Evolutionary conservation across 2,888 invertebrate species (phyloP), one percentile per base, ranked within the genome.

Genomic region (Drosophila neutralis): DNA sequence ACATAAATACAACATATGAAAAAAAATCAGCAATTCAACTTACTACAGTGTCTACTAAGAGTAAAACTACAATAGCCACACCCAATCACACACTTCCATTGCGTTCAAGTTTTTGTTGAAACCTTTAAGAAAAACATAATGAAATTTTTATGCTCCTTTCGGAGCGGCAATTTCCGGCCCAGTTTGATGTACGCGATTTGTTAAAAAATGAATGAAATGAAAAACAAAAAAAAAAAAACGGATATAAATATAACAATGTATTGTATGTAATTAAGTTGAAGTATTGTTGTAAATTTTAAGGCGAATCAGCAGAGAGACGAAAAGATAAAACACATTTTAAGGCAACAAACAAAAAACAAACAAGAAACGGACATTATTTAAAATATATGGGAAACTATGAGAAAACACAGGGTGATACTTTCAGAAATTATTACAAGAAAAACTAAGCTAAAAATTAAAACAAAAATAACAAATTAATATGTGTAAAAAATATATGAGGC

Each of bases 361-460:
- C 51, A 57, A 67, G 53, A 48, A 63, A 60, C 13, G 15, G 67
- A 73, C 48, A 68, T 69, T 72, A 79, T 87, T 83, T 87, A 81
- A 80, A 83, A 80, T 71, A 83, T 74, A 80, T 81, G 76, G 75
- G 72, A 84, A 80, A 91, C 88, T 87, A 83, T 89, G 90, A 90
- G 90, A 91, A 91, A 92, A 92, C 88, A 92, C 92, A 92, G 92
- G 92, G 92, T 92, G 92, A 92, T 92, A 92, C 90, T 84, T 89
- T 91, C 82, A 83, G 83, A 85, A 85, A 90, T 83, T 79, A 86
- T 84, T 82, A 88, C 78, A 83, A 86, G 64, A 76, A 76, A 78
- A 71, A 76, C 72, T 86, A 86, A 89, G 89, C 83, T 81, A 84
- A 89, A 85, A 80, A 68, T 75, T 76, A 78, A 74, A 73, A 67